Conservation (phyloP, 2,888 invertebrate genomes). For the Drosophila cracens region DNA sequence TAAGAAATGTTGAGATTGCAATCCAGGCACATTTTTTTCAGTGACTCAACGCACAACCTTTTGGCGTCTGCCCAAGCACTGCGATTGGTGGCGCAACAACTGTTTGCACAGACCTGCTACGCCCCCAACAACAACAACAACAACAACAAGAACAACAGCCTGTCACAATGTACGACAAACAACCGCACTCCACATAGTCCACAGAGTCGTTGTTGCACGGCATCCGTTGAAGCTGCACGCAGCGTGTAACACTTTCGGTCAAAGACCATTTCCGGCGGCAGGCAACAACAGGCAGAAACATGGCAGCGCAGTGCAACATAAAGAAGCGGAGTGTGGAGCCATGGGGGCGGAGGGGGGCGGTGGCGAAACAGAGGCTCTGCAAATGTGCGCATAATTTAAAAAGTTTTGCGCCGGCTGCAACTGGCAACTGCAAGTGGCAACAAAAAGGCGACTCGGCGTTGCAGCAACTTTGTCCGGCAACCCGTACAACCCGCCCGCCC, state of each 20-base stretch:
- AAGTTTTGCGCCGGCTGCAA: conserved; percentile 73
- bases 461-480: conserved; percentile 61
- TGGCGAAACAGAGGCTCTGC: conserved; percentile 50
- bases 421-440: conserved; percentile 76
- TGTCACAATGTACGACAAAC: neutral
- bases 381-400: conserved; percentile 80
- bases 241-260: conserved; percentile 77
- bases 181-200: neutral
- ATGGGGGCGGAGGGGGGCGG: neutral
- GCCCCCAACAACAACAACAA: neutral
- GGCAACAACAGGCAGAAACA: conserved; percentile 50
- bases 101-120: conserved; percentile 32
- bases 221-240: conserved; percentile 55
- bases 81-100: conserved; percentile 67
- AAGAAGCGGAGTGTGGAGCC: neutral
- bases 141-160: neutral
- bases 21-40: neutral
- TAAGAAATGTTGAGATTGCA: neutral
- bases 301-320: conserved; percentile 16
- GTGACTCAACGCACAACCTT: conserved; percentile 4
- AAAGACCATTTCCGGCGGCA: conserved; percentile 76
- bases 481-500: neutral
- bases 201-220: conserved; percentile 27
- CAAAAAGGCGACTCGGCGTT: conserved; percentile 55
- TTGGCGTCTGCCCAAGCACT: conserved; percentile 15